These are phyloP conservation scores for Bos indicus DNA, from an alignment of 2,113 vertebrate genomes.

Conservation along the genomic window DNA sequence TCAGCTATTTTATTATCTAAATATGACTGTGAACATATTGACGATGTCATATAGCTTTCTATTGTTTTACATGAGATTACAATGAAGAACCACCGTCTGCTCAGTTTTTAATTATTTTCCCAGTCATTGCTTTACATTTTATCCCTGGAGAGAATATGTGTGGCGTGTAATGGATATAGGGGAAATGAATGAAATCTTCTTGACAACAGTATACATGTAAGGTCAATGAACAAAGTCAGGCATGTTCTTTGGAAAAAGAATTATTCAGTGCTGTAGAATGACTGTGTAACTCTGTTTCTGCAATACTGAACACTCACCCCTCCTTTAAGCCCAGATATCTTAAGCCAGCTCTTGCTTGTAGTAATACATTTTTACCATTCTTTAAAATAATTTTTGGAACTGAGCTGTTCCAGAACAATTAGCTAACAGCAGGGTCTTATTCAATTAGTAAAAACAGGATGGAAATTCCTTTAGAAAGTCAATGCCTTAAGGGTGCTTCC, in stretches of 20 bases:
- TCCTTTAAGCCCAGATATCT: background rate
- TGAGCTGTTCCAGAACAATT: conserved; percentile 38
- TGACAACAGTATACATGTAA: background rate
- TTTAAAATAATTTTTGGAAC: conserved; percentile 41
- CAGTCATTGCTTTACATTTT: background rate
- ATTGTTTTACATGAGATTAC: background rate
- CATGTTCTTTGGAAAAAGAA: background rate
- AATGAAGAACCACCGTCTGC: background rate
- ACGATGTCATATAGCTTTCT: background rate
- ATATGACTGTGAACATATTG: background rate
- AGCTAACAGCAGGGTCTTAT: conserved; percentile 18
- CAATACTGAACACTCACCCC: background rate
- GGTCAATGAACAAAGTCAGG: background rate
- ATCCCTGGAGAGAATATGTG: background rate
- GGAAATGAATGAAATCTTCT: background rate
- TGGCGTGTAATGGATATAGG: background rate
- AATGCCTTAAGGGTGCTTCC: conserved; percentile 17
- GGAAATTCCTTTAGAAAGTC: conserved; percentile 40
- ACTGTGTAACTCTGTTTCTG: background rate
- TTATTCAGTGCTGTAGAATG: background rate
- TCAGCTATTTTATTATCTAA: background rate
- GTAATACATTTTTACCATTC: background rate
- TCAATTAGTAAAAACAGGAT: conserved; percentile 41
- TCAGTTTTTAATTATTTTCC: background rate
- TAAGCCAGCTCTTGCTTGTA: background rate